These are phyloP conservation scores for Rhinella marina DNA, from an alignment of 2,797 vertebrate genomes.

Conservation along the genomic window DNA sequence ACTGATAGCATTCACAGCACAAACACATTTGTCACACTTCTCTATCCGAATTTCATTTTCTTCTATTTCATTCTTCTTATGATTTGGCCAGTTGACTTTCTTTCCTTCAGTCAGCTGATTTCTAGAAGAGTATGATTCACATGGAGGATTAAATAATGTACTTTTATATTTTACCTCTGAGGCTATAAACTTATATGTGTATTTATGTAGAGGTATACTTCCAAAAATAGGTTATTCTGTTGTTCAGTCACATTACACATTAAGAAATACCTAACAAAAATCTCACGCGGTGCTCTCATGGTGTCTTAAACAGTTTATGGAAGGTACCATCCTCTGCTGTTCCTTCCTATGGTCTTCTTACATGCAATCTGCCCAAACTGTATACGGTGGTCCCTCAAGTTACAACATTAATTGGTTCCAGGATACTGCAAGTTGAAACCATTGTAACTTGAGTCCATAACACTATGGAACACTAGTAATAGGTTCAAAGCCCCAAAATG, in stretches of 20 bases:
- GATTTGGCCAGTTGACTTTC: slow-evolving; percentile 34
- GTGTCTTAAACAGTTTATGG: not conserved
- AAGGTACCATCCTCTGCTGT: not conserved
- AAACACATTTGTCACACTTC: slow-evolving; percentile 52
- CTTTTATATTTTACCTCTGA: not conserved
- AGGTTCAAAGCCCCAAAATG: no score
- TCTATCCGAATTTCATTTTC: slow-evolving; percentile 50
- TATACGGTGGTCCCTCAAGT: no score
- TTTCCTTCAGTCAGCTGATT: slow-evolving; percentile 26
- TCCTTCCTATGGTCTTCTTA: not conserved
- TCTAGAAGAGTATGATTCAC: not conserved
- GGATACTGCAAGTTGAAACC: no score
- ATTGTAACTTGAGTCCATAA: no score
- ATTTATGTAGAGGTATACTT: not conserved
- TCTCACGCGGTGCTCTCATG: not conserved
- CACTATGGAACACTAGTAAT: no score
- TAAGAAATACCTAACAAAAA: not conserved
- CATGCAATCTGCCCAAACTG: no score
- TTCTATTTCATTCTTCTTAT: slow-evolving; percentile 29
- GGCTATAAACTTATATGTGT: not conserved
- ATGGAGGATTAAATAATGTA: slow-evolving; percentile 26
- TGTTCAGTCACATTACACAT: not conserved
- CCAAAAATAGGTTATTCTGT: not conserved
- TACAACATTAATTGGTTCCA: no score
- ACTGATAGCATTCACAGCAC: slow-evolving; percentile 53